Evolutionary conservation across 2,888 invertebrate genomes (phyloP), one percentile per base, ranked within the genome.

Genomic region (Nysson spinosus): DNA sequence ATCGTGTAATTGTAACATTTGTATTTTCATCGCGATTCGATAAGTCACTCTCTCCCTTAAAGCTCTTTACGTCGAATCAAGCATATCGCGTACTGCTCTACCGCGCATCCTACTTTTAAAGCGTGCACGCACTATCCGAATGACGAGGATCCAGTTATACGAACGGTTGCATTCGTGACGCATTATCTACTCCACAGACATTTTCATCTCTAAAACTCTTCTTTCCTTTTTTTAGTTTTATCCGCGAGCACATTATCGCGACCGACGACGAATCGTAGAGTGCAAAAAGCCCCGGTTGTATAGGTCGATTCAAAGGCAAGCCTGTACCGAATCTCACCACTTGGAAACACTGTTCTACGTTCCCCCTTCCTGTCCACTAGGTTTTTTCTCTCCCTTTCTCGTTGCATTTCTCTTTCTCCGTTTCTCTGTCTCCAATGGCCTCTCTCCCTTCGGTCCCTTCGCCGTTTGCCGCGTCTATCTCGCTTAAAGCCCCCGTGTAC

Each of bases 401-500:
- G 19, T 20, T 12, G 6, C 37, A 6, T 32, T 14, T 24, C 34
- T 20, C 37, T 42, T 51, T 30, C 50, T 46, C 20, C 20, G 30
- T 40, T 52, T 37, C 46, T 54, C 17, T n/a, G n/a, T n/a, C n/a
- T n/a, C n/a, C n/a, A n/a, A n/a, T n/a, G n/a, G n/a, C n/a, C n/a
- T n/a, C n/a, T n/a, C n/a, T n/a, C 26, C 26, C 20, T 24, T 9
- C 51, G 20, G 26, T 6, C 11, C 30, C 24, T 17, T 19, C 19
- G 35, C 28, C 7, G 30, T 7, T 12, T 22, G 19, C 28, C 14
- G 32, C 57, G 7, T 30, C 54, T 30, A 51, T 26, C 35, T 22
- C 30, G 39, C 55, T 51, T 62, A 63, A 60, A 75, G 68, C 57
- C 62, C 52, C n/a, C n/a, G n/a, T 50, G 56, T 75, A 69, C 70